These are phyloP conservation scores for Trematocara stigmaticum DNA, from an alignment of 2,113 vertebrate genomes.

Conservation along the genomic window DNA sequence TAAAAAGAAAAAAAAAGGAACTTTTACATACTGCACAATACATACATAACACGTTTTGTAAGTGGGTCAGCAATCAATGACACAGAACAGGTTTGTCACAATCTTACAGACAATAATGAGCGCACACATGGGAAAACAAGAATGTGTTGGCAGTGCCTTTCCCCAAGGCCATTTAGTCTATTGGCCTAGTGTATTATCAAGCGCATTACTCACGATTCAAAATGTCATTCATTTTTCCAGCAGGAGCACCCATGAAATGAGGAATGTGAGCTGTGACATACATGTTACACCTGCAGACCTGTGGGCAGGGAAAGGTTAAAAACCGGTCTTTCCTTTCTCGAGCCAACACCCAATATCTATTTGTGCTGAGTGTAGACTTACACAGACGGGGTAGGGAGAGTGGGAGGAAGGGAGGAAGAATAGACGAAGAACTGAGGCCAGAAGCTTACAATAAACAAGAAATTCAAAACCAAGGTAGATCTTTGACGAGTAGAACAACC, in stretches of 20 bases:
- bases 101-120: not conserved
- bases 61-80: not conserved
- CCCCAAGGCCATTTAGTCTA: not conserved
- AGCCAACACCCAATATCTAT: constrained; percentile 50
- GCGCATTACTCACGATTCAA: not conserved
- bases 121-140: not conserved
- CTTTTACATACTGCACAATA: not conserved
- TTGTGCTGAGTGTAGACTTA: constrained; percentile 38
- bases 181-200: not conserved
- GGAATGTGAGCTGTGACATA: not conserved
- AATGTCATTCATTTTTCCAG: not conserved
- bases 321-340: not conserved
- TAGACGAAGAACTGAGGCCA: not conserved
- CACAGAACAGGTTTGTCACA: constrained; percentile 6
- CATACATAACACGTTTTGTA: not conserved
- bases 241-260: not conserved
- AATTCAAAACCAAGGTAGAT: not conserved
- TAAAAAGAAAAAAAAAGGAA: not conserved
- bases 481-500: not conserved
- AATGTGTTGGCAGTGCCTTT: not conserved
- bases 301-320: constrained; percentile 15
- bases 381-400: not conserved
- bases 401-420: constrained; percentile 4
- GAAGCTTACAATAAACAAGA: not conserved
- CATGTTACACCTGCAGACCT: not conserved